Percentiles rank a stretch among this genome's conserved stretches.
Conservation (phyloP, 2,797 vertebrate species). For the Myotis myotis region DNA sequence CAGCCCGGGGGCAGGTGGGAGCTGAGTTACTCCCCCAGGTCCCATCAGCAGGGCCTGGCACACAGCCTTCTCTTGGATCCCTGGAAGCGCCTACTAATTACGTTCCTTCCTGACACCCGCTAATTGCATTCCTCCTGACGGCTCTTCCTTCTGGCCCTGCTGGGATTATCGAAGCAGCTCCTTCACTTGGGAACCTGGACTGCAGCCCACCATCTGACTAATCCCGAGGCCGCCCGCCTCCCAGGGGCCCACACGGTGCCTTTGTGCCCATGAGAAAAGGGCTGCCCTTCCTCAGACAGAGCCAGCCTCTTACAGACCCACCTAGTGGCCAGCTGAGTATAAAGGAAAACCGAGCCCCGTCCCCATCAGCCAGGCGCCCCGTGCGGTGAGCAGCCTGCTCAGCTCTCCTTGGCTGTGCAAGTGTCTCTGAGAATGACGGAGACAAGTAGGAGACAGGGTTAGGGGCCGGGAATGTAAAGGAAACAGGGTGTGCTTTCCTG, state of each 20-base stretch:
- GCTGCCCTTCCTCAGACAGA: not conserved
- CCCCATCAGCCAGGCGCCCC: not conserved
- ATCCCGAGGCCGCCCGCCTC: not conserved
- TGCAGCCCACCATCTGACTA: not conserved
- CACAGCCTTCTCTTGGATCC: not conserved
- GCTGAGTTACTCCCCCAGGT: not conserved
- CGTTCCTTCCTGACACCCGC: not conserved
- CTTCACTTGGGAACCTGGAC: not conserved
- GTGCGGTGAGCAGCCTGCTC: not conserved
- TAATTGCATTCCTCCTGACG: not conserved
- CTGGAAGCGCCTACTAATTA: not conserved
- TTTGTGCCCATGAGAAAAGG: not conserved
- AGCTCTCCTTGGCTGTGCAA: not conserved
- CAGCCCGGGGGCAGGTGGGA: not conserved
- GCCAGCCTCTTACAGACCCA: not conserved
- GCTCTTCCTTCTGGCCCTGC: slow-evolving; percentile 1
- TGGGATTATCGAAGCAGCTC: not conserved
- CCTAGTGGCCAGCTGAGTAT: not conserved
- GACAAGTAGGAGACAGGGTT: not conserved
- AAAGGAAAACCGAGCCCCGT: not conserved
- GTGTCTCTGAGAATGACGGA: not conserved
- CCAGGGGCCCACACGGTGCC: fast-evolving
- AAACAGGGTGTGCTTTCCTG: not conserved
- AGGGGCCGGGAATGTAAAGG: not conserved
- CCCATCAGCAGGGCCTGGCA: not conserved